These are phyloP conservation scores for Lysandra coridon DNA, from an alignment of 2,888 invertebrate genomes.

Conservation along the genomic window DNA sequence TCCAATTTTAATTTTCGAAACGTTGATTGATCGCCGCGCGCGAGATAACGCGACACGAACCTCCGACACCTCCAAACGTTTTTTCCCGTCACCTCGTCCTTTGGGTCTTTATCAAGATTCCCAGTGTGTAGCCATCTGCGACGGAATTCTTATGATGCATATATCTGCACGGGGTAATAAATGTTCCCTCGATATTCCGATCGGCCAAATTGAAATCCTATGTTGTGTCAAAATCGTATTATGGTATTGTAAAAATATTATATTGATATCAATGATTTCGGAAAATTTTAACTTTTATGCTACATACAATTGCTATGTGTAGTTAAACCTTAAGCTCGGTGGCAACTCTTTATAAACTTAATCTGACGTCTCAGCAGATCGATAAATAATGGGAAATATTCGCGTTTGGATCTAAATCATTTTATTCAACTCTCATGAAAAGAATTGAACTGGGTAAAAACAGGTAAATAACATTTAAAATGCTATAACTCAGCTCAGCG, in stretches of 20 bases:
- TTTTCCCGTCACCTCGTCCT: conserved; percentile 40
- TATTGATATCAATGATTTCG: background rate
- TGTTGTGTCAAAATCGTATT: conserved; percentile 11
- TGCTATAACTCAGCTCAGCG: conserved; percentile 57
- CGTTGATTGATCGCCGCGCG: conserved; percentile 67
- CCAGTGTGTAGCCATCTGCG: conserved; percentile 37
- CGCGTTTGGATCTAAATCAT: conserved; percentile 37
- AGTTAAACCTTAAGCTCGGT: background rate
- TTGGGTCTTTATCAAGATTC: conserved; percentile 39
- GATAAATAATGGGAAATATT: background rate
- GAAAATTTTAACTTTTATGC: background rate
- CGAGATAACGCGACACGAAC: conserved; percentile 67
- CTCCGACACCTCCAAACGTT: conserved; percentile 57
- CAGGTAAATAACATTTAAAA: conserved; percentile 50
- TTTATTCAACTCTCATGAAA: conserved; percentile 47
- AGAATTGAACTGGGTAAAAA: conserved; percentile 42
- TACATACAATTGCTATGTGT: background rate
- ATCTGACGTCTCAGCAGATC: background rate
- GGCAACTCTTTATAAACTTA: background rate
- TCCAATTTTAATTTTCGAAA: conserved; percentile 61
- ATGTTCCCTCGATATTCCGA: conserved; percentile 7
- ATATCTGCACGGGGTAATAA: conserved; percentile 23
- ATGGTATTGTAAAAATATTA: background rate
- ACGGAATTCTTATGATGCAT: conserved; percentile 31
- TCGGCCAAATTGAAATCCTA: background rate